Base-by-base conservation (phyloP, 2,797 vertebrate species). In the Platalea minor region DNA sequence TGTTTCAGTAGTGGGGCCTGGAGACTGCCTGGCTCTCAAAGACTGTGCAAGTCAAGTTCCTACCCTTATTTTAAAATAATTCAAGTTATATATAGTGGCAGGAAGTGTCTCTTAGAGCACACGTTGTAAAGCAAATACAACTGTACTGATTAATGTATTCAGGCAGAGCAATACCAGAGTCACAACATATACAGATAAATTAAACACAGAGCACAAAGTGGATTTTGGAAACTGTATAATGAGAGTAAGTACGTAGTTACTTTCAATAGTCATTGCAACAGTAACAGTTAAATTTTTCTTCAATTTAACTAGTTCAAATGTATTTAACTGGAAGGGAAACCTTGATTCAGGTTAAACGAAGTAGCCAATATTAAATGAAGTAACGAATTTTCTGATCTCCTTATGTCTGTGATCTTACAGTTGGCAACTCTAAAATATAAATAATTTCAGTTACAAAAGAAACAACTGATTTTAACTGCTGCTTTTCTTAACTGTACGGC, bases 171-270 rank as follows among this genome's bases (percentile, higher is more conserved):
- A 3, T 25, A 2, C 24, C 16, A 24, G 51, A 37, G 63, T 24
- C 29, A 16, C 28, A 10, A 11, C 35, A 15, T 43, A 15, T 43
- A 29, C 50, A 43, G 74, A 29, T 25, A 0, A 25, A 20, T 7
- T 25, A 6, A 25, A 7, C 16, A 19, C 5, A 0, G 6, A 56
- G 80, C 63, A 57, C 59, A 9, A 3, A 7, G 0, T 8, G 56
- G 39, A 20, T 59, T 63, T 7, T 13, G 45, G 51, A 12, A 69
- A 4, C 23, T 21, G 13, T 4, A 15, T 45, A 20, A 7, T 1
- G 7, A 56, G 13, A 12, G 5, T 3, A n/a, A 43, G 18, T 5
- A 35, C 35, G 35, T 35, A 18, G 20, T 9, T 54, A 16, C 26
- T 53, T 29, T 25, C 23, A 51, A 1, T 14, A 60, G 25, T 19